phyloP scores from a whole-genome alignment of 2,113 vertebrate species.

The Ciconia boyciana region DNA sequence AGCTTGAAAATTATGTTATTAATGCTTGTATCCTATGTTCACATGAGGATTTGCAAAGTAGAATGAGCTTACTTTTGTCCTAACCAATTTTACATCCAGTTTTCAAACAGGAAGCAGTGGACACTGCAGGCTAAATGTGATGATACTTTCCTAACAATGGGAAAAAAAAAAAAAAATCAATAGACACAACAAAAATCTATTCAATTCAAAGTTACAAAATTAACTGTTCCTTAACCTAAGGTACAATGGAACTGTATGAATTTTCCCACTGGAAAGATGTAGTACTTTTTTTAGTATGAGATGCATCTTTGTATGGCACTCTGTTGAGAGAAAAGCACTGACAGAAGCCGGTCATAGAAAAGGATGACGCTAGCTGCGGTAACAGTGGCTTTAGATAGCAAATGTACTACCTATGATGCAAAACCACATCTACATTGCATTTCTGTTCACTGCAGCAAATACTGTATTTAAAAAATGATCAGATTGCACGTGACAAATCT shows the following conservation, averaged over 20 bases:
- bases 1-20: background rate
- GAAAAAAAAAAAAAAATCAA: background rate
- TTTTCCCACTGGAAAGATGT: background rate
- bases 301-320: background rate
- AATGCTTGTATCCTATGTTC: background rate
- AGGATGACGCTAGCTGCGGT: background rate
- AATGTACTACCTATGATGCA: background rate
- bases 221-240: background rate
- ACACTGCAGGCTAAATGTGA: background rate
- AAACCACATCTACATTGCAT: background rate
- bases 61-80: background rate
- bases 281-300: background rate
- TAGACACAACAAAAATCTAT: background rate
- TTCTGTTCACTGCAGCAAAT: conserved; percentile 37
- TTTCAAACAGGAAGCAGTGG: background rate
- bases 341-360: background rate
- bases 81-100: background rate
- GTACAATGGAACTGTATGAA: background rate
- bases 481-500: background rate
- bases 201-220: background rate
- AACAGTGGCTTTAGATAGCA: background rate
- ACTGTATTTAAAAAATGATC: conserved; percentile 37
- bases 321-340: background rate
- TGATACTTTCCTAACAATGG: background rate
- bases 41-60: background rate